Base-by-base conservation (phyloP, 2,113 vertebrate species). In the Taurulus bubalis region DNA sequence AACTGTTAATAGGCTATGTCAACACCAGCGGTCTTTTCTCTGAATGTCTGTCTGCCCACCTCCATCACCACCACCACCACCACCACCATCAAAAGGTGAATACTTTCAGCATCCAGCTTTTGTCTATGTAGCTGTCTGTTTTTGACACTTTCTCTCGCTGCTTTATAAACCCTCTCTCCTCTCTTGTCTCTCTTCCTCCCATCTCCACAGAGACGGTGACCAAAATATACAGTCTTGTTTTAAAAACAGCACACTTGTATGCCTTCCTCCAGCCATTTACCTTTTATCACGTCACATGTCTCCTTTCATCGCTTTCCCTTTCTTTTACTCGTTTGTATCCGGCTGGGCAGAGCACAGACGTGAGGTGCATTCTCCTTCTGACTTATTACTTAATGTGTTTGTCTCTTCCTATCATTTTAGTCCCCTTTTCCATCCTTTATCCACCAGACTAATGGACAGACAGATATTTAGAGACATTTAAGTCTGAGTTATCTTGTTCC, bases 81-180 rank as follows among this genome's bases (percentile, higher is more conserved):
- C 24, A 6, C 16, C n/a, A 49, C 74, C 78, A 73, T 86, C 81
- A 84, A 91, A 90, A 92, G 79, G 88, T 86, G 88, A 91, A 91
- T 77, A 85, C 76, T 90, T 87, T 83, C 81, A 88, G 83, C 77
- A 59, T 89, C 66, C 59, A 71, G 83, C 90, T 85, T 91, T 89
- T 91, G 79, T 91, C 84, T 83, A 42, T 85, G 84, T 88, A 77
- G 85, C 90, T 90, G 87, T 92, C 89, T 90, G 77, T 87, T 91
- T 91, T 84, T 91, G 87, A 91, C 92, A 93, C 84, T 81, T 86
- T 87, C 88, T 68, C 82, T 38, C 16, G 15, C 38, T 80, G 71
- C 84, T 85, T 86, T 79, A 80, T 85, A 82, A 90, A 82, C 82
- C 82, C 77, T 89, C 77, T 85, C 83, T 80, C 72, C 64, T 79